Percentiles rank a stretch among this genome's conserved stretches.
Evolutionary conservation across 2,797 vertebrate genomes (phyloP).

Genomic region (Neosilurus mollespiculum): DNA sequence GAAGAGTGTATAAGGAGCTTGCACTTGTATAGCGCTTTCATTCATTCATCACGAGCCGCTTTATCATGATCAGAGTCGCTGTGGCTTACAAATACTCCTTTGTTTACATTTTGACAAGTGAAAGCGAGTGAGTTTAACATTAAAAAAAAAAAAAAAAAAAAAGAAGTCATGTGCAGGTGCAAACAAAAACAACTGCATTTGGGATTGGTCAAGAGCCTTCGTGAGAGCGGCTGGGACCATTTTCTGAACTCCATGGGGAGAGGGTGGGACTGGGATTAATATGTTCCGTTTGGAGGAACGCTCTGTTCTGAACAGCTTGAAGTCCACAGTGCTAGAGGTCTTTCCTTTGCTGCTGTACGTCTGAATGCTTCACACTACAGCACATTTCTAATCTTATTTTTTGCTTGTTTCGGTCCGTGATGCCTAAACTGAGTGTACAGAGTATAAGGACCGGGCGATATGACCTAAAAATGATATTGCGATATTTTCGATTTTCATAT

Average conservation of each 20-base stretch:
- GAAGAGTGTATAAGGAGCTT: background rate
- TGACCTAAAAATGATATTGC: no score
- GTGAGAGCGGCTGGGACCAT: background rate
- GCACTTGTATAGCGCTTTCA: background rate
- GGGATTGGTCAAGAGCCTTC: background rate
- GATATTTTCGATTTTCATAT: no score
- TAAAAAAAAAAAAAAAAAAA: background rate
- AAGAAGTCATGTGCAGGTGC: background rate
- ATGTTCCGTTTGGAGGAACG: background rate
- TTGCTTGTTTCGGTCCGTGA: background rate
- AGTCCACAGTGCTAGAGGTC: background rate
- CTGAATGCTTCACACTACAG: background rate
- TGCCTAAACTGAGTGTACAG: no score
- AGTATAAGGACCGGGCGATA: no score
- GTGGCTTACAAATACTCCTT: background rate
- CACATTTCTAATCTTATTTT: background rate
- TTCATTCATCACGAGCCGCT: background rate
- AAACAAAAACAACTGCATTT: no score
- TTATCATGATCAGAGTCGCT: background rate
- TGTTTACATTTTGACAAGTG: background rate
- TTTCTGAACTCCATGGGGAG: background rate
- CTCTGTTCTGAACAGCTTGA: background rate
- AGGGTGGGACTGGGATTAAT: background rate
- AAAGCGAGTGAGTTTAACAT: background rate
- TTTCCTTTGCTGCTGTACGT: background rate